phyloP scores from a whole-genome alignment of 2,113 vertebrate species.

The Myanophis thanlyinensis region DNA sequence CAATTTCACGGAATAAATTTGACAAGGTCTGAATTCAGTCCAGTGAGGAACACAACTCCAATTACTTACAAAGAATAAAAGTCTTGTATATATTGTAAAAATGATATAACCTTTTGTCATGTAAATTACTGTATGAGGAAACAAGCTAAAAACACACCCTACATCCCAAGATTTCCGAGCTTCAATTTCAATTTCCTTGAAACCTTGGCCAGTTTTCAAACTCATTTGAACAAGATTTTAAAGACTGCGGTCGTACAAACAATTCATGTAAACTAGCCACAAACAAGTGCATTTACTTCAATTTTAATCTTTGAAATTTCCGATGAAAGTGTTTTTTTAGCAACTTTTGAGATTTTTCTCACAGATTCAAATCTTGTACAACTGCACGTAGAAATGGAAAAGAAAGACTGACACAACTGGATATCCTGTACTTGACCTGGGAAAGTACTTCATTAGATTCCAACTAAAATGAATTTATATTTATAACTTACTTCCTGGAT shows the following conservation, averaged over 20 bases:
- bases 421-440: background rate
- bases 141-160: background rate
- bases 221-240: background rate
- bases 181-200: background rate
- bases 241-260: background rate
- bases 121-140: background rate
- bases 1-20: background rate
- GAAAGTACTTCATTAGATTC: background rate
- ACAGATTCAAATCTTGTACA: background rate
- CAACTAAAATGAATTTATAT: background rate
- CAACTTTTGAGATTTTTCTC: background rate
- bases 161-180: background rate
- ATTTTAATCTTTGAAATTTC: background rate
- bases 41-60: background rate
- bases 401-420: background rate
- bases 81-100: background rate
- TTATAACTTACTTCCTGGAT: background rate
- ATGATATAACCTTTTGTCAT: background rate
- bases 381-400: background rate
- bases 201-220: conserved; percentile 7
- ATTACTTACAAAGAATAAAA: background rate
- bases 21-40: background rate
- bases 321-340: background rate
- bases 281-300: background rate
- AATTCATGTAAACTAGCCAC: background rate